Evolutionary conservation across 2,888 invertebrate species (phyloP), one percentile per base, ranked within the genome.

Genomic region (Habroteleia sp.): DNA sequence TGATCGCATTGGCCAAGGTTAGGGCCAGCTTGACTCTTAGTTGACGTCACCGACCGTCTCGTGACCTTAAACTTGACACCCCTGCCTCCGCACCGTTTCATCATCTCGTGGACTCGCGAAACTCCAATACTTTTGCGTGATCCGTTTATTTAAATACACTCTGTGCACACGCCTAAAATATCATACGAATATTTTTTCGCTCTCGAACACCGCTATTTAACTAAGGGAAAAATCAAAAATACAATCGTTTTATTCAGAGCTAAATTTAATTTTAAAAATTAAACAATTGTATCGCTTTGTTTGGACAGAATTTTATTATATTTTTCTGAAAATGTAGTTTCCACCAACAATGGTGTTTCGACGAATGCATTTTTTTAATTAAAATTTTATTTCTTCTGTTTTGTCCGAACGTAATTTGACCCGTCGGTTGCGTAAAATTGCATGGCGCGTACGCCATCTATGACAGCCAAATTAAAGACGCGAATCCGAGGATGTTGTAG

Each of bases 1-100:
- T 10, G 50, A 65, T 35, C 54, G 54, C 60, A 20, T 74, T 75
- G 56, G 39, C 71, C 66, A 72, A 75, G 76, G 76, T 76, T 76
- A 76, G 72, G 76, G 68, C 76, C 58, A 44, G 68, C 35, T 23
- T 17, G 44, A 35, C 33, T 54, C 14, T 35, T 29, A 14, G 62
- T 68, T 85, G 86, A 86, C 85, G 85, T 84, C 85, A 86, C 71
- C 82, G 82, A 80, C n/a, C 84, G 84, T 85, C 83, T 85, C 85
- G 82, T 82, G 83, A 83, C 81, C 83, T 84, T 82, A 85, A 86
- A 86, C 85, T 85, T 85, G 83, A 81, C 80, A 78, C 74, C 82
- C 56, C 68, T 62, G 63, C 25, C 50, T 29, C 56, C 50, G 11
- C 62, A 11, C 10, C 44, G 52, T 56, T 54, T 58, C 74, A 41